Conservation (phyloP, 1,140 invertebrate species). For the Calephelis nemesis region DNA sequence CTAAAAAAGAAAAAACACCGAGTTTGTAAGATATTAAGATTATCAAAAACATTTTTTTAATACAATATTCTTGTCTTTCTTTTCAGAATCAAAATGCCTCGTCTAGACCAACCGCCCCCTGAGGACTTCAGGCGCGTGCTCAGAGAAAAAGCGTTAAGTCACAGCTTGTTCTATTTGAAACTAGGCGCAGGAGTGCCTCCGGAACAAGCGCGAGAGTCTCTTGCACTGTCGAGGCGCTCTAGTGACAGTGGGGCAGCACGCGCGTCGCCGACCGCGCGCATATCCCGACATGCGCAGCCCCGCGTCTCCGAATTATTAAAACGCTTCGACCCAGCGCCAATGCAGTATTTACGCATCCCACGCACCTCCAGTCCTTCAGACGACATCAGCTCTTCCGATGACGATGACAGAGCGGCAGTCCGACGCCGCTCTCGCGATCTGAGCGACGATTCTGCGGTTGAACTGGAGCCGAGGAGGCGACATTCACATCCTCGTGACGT, state of each 20-base stretch:
- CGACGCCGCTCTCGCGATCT: conserved; percentile 64
- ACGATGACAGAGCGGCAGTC: conserved; percentile 67
- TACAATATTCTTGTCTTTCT: neutral
- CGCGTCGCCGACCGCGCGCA: conserved; percentile 54
- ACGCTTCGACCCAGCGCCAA: conserved; percentile 60
- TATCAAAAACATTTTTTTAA: no score
- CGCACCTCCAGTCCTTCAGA: conserved; percentile 56
- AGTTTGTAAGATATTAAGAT: no score
- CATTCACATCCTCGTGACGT: conserved; percentile 63
- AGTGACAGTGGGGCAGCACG: conserved; percentile 54
- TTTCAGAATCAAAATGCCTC: conserved; percentile 61
- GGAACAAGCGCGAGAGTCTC: conserved; percentile 39
- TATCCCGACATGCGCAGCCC: conserved; percentile 55
- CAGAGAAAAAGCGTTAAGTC: conserved; percentile 72
- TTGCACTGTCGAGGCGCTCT: conserved; percentile 34
- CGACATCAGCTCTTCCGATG: conserved; percentile 68
- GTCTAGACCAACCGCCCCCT: conserved; percentile 56
- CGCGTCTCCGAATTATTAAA: conserved; percentile 64
- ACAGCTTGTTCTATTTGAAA: conserved; percentile 74
- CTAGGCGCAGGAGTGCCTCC: conserved; percentile 59
- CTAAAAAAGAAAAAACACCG: no score
- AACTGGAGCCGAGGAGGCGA: conserved; percentile 61
- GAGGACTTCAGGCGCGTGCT: conserved; percentile 73
- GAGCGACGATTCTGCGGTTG: conserved; percentile 73
- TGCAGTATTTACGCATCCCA: conserved; percentile 70